Base-by-base conservation (phyloP, 2,888 invertebrate genomes). In the Cheilosia vulpina region DNA sequence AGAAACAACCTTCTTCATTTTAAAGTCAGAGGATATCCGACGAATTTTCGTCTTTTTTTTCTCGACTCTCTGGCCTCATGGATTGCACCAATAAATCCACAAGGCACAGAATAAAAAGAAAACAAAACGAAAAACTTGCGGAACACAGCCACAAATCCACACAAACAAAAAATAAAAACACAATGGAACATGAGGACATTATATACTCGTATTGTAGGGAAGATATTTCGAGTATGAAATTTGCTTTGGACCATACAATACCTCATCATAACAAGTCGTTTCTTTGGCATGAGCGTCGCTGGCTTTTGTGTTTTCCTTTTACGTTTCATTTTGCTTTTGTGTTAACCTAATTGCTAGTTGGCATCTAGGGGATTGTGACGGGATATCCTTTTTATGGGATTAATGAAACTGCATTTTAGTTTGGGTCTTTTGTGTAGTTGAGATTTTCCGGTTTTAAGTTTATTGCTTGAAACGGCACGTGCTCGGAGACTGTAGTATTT, bases 291-390 rank as follows among this genome's bases (percentile, higher is more conserved):
- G 38, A 38, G 13, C 38, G 13, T 38, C 31, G 38, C 27, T 17
- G 72, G 53, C 34, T 50, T 34, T 53, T 63, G 62, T 57, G 31
- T 21, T 15, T 52, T 41, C 19, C n/a, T 55, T n/a, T 17, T 58
- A 41, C 17, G 38, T 41, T 38, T 27, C 31, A 15, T 43, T 43
- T 38, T 66, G n/a, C 53, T 55, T 41, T 50, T 71, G 58, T 71
- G 34, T 57, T 45, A 69, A 69, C 38, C 71, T 58, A 76, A 75
- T 52, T 58, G 75, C 50, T 66, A 76, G 75, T 66, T 76, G 75
- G 38, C 58, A 65, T 66, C 75, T 65, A 17, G 75, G 47, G 75
- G 31, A 75, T 75, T 65, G 57, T 57, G 65, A 58, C 57, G 57
- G 27, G 65, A 66, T 66, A 58, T 65, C 50, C 65, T 57, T 57